Conservation (phyloP, 2,113 vertebrate genomes). For the Chroicocephalus ridibundus region DNA sequence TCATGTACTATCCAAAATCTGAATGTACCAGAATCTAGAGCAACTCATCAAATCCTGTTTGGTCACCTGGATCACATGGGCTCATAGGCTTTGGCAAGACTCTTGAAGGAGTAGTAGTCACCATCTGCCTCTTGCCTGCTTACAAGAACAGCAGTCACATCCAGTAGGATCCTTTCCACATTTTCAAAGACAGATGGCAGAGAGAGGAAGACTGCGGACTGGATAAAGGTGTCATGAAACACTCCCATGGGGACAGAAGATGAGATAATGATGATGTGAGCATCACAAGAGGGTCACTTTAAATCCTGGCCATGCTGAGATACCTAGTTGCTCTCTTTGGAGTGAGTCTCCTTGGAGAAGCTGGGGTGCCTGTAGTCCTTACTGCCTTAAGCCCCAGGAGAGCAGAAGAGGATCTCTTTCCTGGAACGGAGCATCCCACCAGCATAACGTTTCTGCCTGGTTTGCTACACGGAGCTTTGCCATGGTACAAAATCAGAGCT, state of each 20-base stretch:
- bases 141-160: not conserved
- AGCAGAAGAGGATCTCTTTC: not conserved
- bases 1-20: not conserved
- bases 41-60: not conserved
- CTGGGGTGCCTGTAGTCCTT: not conserved
- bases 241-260: not conserved
- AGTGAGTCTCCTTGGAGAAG: not conserved
- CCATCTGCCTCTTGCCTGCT: not conserved
- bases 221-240: not conserved
- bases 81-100: not conserved
- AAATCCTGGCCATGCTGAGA: not conserved
- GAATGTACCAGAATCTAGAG: not conserved
- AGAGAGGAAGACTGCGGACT: not conserved
- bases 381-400: not conserved
- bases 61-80: not conserved
- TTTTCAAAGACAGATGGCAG: not conserved
- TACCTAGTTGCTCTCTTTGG: not conserved
- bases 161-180: not conserved
- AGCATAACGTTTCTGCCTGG: not conserved
- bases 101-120: not conserved
- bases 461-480: not conserved
- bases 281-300: not conserved
- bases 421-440: not conserved
- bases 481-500: not conserved
- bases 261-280: not conserved